Conservation (phyloP, 2,888 invertebrate species). For the Linnaemya tessellans region DNA sequence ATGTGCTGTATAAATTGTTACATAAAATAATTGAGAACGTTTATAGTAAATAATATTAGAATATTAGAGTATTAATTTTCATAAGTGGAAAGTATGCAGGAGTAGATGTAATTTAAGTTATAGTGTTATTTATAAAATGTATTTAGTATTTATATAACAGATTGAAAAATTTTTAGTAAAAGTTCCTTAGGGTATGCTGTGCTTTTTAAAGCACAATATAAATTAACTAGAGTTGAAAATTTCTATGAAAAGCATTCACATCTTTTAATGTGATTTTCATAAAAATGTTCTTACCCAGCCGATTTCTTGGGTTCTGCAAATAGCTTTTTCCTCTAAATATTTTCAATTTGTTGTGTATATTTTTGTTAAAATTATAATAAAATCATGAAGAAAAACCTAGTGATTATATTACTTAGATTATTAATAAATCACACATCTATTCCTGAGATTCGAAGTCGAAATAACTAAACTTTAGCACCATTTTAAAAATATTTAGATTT, state of each 20-base stretch:
- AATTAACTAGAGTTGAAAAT: too few relatives aligned
- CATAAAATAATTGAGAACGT: conserved; percentile 13
- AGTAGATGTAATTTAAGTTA: not conserved
- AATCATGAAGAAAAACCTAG: not conserved
- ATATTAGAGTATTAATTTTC: not conserved
- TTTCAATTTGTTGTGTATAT: not conserved
- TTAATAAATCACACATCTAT: not conserved
- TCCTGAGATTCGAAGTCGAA: not conserved
- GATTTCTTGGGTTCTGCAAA: too few relatives aligned
- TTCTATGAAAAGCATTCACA: too few relatives aligned
- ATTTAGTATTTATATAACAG: not conserved
- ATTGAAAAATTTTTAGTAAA: not conserved
- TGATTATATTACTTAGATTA: not conserved
- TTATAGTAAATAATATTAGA: not conserved
- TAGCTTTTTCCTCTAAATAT: not conserved
- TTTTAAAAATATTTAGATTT: not conserved
- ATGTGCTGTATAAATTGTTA: not conserved
- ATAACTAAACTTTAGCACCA: not conserved
- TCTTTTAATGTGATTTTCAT: too few relatives aligned
- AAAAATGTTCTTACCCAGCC: too few relatives aligned
- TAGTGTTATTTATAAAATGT: not conserved
- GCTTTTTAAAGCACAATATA: not conserved
- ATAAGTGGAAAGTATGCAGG: not conserved
- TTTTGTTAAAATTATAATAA: not conserved
- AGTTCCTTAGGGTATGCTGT: conserved; percentile 11